Evolutionary conservation across 2,888 invertebrate genomes (phyloP).

Genomic region (Physocephala rufipes): DNA sequence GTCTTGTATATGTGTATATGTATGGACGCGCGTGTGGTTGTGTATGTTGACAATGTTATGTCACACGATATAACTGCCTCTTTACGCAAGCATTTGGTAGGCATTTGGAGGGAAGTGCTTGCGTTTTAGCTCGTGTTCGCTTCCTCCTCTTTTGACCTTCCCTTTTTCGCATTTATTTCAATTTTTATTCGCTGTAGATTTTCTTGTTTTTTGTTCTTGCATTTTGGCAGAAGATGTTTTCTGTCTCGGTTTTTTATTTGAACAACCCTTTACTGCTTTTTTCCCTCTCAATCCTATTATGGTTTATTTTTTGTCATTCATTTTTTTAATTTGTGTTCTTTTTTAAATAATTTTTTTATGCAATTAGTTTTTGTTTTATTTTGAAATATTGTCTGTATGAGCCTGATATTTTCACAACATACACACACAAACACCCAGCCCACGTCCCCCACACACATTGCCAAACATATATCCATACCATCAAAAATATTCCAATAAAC

Average conservation of each 20-base stretch:
- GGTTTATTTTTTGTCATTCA: no score
- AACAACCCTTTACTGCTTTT: background rate
- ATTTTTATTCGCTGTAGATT: slow-evolving; percentile 35
- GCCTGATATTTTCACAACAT: background rate
- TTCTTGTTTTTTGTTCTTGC: slow-evolving; percentile 31
- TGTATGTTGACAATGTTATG: background rate
- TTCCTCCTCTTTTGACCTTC: slow-evolving; percentile 13
- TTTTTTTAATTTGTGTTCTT: no score
- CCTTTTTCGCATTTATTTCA: slow-evolving; percentile 31
- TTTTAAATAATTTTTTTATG: background rate
- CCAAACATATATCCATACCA: no score
- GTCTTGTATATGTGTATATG: slow-evolving; percentile 1
- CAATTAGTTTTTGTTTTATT: background rate
- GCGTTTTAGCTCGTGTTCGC: background rate
- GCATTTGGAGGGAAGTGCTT: slow-evolving; percentile 1
- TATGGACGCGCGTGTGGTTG: background rate
- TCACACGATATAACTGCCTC: background rate
- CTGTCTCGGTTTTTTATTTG: background rate
- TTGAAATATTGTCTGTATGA: background rate
- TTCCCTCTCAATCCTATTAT: no score
- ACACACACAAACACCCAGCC: no score
- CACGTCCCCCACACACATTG: no score
- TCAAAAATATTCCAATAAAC: no score
- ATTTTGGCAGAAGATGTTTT: slow-evolving; percentile 28
- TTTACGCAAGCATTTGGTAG: background rate